These are phyloP conservation scores for Sebastiscus tertius DNA, from an alignment of 2,797 vertebrate genomes.

Conservation along the genomic window DNA sequence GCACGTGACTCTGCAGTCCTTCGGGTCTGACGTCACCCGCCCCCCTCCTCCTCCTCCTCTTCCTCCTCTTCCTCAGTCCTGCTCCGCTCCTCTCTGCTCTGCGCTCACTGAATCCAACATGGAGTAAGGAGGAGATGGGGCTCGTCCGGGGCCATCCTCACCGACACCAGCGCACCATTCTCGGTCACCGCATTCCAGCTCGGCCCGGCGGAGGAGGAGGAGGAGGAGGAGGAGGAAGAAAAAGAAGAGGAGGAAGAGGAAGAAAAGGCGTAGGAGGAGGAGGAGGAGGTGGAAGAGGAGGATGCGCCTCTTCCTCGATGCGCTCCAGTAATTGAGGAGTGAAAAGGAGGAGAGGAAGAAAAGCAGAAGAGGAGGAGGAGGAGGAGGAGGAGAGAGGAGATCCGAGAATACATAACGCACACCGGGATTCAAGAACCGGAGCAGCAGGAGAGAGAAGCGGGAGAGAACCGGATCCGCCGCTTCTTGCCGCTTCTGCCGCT, in stretches of 20 bases:
- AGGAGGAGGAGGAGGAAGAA: conserved; percentile 23
- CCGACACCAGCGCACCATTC: conserved; percentile 64
- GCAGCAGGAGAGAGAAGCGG: not conserved
- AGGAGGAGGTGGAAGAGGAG: conserved; percentile 23
- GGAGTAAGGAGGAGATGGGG: conserved; percentile 90
- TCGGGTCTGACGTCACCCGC: conserved; percentile 87
- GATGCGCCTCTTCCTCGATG: conserved; percentile 37
- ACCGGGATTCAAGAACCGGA: not conserved
- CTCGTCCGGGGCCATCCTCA: conserved; percentile 88
- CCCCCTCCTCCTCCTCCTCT: conserved; percentile 21
- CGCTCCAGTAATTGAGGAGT: conserved; percentile 39
- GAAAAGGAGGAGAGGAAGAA: conserved; percentile 1
- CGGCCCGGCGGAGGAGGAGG: conserved; percentile 47
- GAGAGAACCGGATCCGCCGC: conserved; percentile 21
- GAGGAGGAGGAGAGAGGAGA: not conserved
- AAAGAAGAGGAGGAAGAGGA: conserved; percentile 17
- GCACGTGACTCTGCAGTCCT: conserved; percentile 77
- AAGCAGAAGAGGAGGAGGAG: not conserved
- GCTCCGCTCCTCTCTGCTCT: conserved; percentile 6
- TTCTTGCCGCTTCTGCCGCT: not conserved
- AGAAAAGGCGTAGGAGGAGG: not conserved
- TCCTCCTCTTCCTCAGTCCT: not conserved
- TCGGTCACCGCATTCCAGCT: conserved; percentile 53
- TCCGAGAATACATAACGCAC: not conserved
- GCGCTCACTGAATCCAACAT: conserved; percentile 82